These are phyloP conservation scores for Budorcas taxicolor DNA, from an alignment of 2,113 vertebrate genomes.

Conservation along the genomic window DNA sequence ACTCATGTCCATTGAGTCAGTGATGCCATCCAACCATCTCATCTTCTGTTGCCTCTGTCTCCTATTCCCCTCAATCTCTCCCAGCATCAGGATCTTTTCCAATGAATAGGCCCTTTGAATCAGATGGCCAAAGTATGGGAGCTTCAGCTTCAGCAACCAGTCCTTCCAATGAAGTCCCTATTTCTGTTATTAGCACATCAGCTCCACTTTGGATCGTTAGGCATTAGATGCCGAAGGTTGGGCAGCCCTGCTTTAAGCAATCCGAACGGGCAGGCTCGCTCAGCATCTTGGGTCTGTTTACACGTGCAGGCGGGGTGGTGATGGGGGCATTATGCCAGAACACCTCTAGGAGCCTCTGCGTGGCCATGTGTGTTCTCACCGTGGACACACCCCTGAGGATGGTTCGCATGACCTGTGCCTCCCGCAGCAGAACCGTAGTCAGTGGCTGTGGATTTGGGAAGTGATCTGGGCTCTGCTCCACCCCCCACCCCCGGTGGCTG, in stretches of 20 bases:
- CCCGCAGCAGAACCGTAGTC: accelerated
- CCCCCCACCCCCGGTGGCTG: not conserved
- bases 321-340: accelerated
- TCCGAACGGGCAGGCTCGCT: not conserved
- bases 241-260: not conserved
- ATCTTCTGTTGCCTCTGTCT: not conserved
- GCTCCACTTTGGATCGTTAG: not conserved
- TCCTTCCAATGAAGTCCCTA: not conserved
- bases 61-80: not conserved
- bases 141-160: not conserved
- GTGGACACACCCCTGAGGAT: not conserved
- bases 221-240: not conserved
- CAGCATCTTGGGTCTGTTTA: not conserved
- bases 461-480: not conserved
- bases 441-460: not conserved
- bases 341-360: not conserved
- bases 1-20: not conserved
- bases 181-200: not conserved
- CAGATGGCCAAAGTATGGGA: not conserved
- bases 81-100: not conserved
- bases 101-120: not conserved
- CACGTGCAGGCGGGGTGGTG: not conserved
- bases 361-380: accelerated
- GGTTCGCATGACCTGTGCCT: accelerated
- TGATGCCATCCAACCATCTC: not conserved